Evolutionary conservation across 2,113 vertebrate genomes (phyloP).

Genomic region (Murina feae): DNA sequence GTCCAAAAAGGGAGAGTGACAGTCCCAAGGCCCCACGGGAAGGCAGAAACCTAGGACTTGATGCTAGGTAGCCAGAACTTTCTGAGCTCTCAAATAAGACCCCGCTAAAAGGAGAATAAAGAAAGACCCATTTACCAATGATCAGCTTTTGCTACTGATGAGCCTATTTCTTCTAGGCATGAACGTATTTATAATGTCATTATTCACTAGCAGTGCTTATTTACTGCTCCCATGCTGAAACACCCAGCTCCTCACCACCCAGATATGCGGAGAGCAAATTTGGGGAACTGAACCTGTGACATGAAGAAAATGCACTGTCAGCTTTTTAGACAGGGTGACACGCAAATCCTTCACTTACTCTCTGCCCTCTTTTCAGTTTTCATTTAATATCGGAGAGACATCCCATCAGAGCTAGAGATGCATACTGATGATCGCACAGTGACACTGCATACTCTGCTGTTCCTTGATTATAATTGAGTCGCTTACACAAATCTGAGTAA

Average conservation of each 20-base stretch:
- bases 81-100: neutral
- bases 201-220: neutral
- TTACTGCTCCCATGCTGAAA: neutral
- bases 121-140: neutral
- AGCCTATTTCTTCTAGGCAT: neutral
- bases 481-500: slow-evolving; percentile 64
- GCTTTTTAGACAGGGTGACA: neutral
- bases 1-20: neutral
- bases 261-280: neutral
- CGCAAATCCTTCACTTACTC: slow-evolving; percentile 20
- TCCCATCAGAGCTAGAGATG: slow-evolving; percentile 28
- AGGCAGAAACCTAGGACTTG: neutral
- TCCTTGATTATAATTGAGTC: slow-evolving; percentile 75
- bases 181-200: neutral
- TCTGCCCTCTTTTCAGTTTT: slow-evolving; percentile 21
- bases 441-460: slow-evolving; percentile 16
- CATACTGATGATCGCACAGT: slow-evolving; percentile 51
- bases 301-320: neutral
- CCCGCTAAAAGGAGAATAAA: neutral
- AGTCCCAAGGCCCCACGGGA: neutral
- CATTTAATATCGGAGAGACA: slow-evolving; percentile 37
- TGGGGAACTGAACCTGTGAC: neutral
- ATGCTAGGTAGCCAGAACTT: neutral
- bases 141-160: neutral
- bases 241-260: neutral